These are phyloP conservation scores for Drosophila hawaiiensis DNA, from an alignment of 2,888 invertebrate genomes.

Conservation along the genomic window DNA sequence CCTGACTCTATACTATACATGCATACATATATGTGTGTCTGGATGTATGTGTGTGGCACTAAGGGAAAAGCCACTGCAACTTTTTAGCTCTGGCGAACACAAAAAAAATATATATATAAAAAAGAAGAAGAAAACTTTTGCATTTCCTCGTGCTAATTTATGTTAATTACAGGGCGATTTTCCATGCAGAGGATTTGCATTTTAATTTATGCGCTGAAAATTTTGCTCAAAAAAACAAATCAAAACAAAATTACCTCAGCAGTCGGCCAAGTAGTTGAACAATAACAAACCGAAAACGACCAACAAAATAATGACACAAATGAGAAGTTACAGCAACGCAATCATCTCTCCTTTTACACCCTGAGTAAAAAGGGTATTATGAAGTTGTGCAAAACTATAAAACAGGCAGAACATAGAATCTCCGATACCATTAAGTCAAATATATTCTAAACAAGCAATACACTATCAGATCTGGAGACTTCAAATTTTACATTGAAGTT, in stretches of 20 bases:
- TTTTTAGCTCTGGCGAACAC: conserved; percentile 35
- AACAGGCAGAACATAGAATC: background rate
- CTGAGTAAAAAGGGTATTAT: background rate
- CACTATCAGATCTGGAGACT: background rate
- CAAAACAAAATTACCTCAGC: conserved; percentile 32
- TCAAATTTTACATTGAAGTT: background rate
- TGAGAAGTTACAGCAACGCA: conserved; percentile 68
- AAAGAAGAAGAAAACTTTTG: conserved; percentile 66
- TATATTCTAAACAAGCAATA: background rate
- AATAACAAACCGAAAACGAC: conserved; percentile 44
- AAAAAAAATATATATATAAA: conserved; percentile 1
- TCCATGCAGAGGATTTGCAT: conserved; percentile 81
- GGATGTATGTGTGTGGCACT: conserved; percentile 20
- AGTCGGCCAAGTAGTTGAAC: conserved; percentile 51
- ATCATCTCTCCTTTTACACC: conserved; percentile 31
- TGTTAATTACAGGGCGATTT: conserved; percentile 84
- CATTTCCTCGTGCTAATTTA: conserved; percentile 84
- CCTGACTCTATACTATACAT: conserved; percentile 1
- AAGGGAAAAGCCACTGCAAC: conserved; percentile 38
- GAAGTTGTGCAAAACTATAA: background rate
- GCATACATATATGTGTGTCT: conserved; percentile 1
- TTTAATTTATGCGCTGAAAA: conserved; percentile 81
- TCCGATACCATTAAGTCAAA: background rate
- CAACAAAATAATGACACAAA: conserved; percentile 62
- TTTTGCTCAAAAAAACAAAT: conserved; percentile 32